Evolutionary conservation across 2,888 invertebrate species (phyloP).

Genomic region (Rhagonycha fulva): DNA sequence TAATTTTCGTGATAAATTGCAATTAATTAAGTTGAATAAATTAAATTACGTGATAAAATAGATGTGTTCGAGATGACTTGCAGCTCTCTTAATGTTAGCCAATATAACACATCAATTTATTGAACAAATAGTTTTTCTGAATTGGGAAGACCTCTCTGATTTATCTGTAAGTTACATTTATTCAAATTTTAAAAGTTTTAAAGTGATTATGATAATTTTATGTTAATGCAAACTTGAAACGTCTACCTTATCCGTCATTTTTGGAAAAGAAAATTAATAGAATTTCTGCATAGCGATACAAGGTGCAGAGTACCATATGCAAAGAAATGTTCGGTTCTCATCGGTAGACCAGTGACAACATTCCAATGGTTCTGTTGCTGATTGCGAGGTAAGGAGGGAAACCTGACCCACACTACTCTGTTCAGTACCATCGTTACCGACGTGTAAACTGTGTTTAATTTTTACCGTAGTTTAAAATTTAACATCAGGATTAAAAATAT

Average conservation of each 20-base stretch:
- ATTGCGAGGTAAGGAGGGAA: slow-evolving; percentile 33
- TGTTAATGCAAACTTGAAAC: background rate
- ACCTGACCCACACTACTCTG: slow-evolving; percentile 41
- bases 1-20: background rate
- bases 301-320: slow-evolving; percentile 7
- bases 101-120: background rate
- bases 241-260: background rate
- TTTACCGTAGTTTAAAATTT: background rate
- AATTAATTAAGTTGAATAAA: background rate
- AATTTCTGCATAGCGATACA: slow-evolving; percentile 11
- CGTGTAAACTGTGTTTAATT: slow-evolving; percentile 23
- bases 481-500: background rate
- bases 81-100: background rate
- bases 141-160: background rate
- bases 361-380: slow-evolving; percentile 43
- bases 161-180: background rate
- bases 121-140: background rate
- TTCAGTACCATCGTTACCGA: slow-evolving; percentile 36
- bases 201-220: background rate
- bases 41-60: background rate
- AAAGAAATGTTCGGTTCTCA: slow-evolving; percentile 37
- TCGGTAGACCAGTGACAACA: slow-evolving; percentile 51
- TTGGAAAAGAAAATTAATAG: slow-evolving; percentile 4
- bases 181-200: background rate
- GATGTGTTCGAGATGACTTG: background rate